Evolutionary conservation across 2,797 vertebrate genomes (phyloP), one percentile per base, ranked within the genome.

Genomic region (Enteromius fasciolatus): DNA sequence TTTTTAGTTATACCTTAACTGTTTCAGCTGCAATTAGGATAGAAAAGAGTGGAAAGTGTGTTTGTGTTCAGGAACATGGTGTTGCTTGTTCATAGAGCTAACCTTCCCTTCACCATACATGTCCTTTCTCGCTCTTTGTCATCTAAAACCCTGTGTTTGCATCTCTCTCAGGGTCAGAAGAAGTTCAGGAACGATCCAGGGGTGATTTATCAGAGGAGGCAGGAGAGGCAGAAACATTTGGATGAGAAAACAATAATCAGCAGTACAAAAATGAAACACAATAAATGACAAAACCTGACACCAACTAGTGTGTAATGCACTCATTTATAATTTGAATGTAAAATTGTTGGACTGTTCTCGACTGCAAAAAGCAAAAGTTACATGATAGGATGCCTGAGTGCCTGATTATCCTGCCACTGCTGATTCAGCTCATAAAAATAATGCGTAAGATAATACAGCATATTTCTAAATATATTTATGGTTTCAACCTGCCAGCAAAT

Each of bases 161-260:
- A 72, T 74, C 28, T 63, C 20, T 14, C 31, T 48, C 70, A 54
- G 80, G 70, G 80, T 75, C 70, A 75, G 44, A 74, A 8, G 31
- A 18, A 75, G 80, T 81, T 75, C 70, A 75, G 28, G 52, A 74
- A 18, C 33, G 25, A 81, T 50, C 17, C 46, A 59, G 8, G 52
- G 73, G 52, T 59, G 72, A 75, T 57, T 41, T 76, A 76, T 76
- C 73, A 41, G 52, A 76, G 33, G 36, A 76, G 52, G 52, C 52
- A 59, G 15, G 33, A 76, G 36, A 59, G 52, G n/a, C 36, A 59
- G n/a, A 76, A 76, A 76, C 73, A 59, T 76, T 59, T 25, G 73
- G 73, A 59, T 76, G 52, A 76, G 73, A 76, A 15, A 41, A 75
- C 15, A 25, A 75, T 75, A 59, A 76, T 59, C 52, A 76, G 36